These are phyloP conservation scores for Thunnus albacares DNA, from an alignment of 2,797 vertebrate genomes.

Conservation along the genomic window DNA sequence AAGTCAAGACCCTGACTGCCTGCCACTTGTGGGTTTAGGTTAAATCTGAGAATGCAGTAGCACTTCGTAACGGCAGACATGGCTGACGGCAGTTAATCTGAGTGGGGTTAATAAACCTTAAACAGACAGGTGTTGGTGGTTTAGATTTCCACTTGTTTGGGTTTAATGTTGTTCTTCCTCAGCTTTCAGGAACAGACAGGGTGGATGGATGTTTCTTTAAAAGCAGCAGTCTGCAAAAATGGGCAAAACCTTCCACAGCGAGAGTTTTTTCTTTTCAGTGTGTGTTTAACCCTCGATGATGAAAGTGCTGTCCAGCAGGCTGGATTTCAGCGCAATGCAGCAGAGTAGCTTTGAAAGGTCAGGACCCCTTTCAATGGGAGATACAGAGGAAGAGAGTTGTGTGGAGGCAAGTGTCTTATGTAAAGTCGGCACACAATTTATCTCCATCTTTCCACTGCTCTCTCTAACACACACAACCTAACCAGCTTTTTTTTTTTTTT, in stretches of 20 bases:
- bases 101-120: constrained; percentile 40
- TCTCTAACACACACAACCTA: constrained; percentile 19
- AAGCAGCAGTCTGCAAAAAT: constrained; percentile 19
- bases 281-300: constrained; percentile 37
- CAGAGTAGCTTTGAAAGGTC: constrained; percentile 63
- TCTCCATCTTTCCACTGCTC: constrained; percentile 37
- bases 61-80: constrained; percentile 29
- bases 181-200: not conserved
- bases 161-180: constrained; percentile 13
- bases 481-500: constrained; percentile 15
- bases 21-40: constrained; percentile 16
- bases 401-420: constrained; percentile 55
- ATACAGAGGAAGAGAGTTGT: constrained; percentile 43
- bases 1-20: constrained; percentile 24
- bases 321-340: constrained; percentile 52
- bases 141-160: constrained; percentile 14
- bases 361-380: constrained; percentile 73
- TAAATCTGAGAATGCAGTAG: constrained; percentile 25
- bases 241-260: too few species aligned
- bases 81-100: constrained; percentile 21
- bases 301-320: constrained; percentile 46
- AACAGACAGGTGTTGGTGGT: constrained; percentile 38
- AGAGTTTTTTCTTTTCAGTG: constrained; percentile 1
- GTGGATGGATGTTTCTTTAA: constrained; percentile 6
- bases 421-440: constrained; percentile 63